Evolutionary conservation across 2,113 vertebrate species (phyloP).

Genomic region (Platanista minor): DNA sequence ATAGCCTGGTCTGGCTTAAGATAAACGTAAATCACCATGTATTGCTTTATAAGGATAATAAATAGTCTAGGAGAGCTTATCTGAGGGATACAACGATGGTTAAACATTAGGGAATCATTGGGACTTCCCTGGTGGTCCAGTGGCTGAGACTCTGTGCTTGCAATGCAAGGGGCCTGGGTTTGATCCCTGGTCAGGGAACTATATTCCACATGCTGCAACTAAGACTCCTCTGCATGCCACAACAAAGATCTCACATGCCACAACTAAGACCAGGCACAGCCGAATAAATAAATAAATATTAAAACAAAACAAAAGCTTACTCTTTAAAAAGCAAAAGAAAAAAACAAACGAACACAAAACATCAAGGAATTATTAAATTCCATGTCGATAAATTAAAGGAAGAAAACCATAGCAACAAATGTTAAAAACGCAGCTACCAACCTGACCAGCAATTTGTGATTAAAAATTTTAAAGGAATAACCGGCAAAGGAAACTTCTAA

Average conservation of each 20-base stretch:
- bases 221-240: too few species aligned
- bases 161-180: too few species aligned
- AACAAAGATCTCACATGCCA: too few species aligned
- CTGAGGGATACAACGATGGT: background rate
- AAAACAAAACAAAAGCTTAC: too few species aligned
- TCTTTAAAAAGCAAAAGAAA: too few species aligned
- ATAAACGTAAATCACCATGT: background rate
- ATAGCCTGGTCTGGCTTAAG: background rate
- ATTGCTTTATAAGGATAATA: background rate
- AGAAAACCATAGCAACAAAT: background rate
- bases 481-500: background rate
- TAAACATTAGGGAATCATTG: background rate
- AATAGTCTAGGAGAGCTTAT: background rate
- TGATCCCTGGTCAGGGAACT: too few species aligned
- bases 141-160: too few species aligned
- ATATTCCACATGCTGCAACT: too few species aligned
- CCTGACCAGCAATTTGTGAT: background rate
- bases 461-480: background rate
- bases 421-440: background rate
- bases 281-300: too few species aligned
- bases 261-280: too few species aligned
- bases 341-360: background rate
- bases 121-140: too few species aligned
- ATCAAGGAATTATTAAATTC: background rate
- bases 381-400: background rate